Base-by-base conservation (phyloP, 1,140 invertebrate genomes). In the Chlorops oryzae region DNA sequence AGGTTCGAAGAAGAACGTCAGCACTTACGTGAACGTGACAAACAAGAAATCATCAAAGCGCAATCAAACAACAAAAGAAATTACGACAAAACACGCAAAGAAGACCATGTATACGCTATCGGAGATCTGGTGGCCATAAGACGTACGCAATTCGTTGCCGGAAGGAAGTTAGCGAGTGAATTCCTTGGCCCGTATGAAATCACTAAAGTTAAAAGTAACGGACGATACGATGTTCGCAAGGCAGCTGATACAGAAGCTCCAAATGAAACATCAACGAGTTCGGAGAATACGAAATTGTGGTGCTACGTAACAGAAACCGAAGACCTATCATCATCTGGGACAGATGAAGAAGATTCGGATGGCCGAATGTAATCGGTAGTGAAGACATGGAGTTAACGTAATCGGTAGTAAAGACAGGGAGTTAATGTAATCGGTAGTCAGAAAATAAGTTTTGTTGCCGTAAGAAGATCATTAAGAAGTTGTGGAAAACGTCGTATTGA, bases 121-220 rank as follows among this genome's bases (percentile, higher is more conserved):
- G 61, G 62, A 21, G 65, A 73, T 50, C 25, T 65, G 32, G 65
- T 73, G 5, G 69, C 64, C 13, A 73, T 72, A 10, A 63, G 65
- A 41, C 40, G 64, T 37, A 70, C 71, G 1, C 67, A 72, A 25
- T 62, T n/a, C n/a, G n/a, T 62, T 51, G 52, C 51, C 2, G 35
- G 50, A 21, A 65, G 62, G 5, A 24, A 42, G 24, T 12, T 22
- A 18, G 6, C 12, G 21, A 6, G 20, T 7, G 40, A 18, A 22
- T 42, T 21, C 17, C 24, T 42, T 10, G 40, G 40, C 5, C 40
- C 40, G 17, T 42, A 42, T 42, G 40, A 42, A 24, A 23, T 42
- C 17, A 15, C 15, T 18, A 5, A 6, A 9, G 23, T 5, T 10
- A 15, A 23, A 10, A 42, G 20, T 22, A 6, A 12, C 10, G 21